Evolutionary conservation across 2,797 vertebrate genomes (phyloP).

Genomic region (Brotula barbata): DNA sequence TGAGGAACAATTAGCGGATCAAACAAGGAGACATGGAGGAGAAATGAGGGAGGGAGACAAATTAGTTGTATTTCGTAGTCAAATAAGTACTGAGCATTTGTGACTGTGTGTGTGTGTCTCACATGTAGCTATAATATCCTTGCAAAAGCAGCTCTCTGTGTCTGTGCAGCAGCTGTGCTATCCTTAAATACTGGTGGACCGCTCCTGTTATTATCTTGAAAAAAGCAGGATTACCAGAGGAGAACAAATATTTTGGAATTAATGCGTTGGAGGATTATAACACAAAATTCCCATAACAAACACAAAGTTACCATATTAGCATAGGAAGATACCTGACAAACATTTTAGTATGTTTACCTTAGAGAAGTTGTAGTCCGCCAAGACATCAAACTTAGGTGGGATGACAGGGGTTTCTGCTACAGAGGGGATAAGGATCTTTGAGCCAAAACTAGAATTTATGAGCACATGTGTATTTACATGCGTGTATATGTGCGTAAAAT

Average conservation of each 20-base stretch:
- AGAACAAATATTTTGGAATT: neutral
- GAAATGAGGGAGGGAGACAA: neutral
- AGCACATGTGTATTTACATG: neutral
- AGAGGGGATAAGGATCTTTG: slow-evolving; percentile 19
- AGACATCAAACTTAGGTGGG: slow-evolving; percentile 83
- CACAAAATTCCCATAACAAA: neutral
- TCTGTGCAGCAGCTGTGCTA: slow-evolving; percentile 72
- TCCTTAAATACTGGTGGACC: slow-evolving; percentile 85
- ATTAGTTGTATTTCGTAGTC: too few relatives aligned
- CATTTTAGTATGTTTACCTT: slow-evolving; percentile 77
- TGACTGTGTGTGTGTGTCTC: slow-evolving; percentile 58
- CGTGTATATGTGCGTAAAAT: neutral
- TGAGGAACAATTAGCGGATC: slow-evolving; percentile 39
- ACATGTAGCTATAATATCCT: slow-evolving; percentile 88
- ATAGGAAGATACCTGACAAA: neutral
- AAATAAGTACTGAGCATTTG: too few relatives aligned
- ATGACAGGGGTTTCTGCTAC: slow-evolving; percentile 81
- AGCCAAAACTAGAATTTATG: slow-evolving; percentile 1
- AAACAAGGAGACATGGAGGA: neutral
- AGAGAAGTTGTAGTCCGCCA: slow-evolving; percentile 83
- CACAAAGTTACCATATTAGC: neutral
- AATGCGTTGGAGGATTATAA: neutral
- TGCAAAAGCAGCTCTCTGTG: slow-evolving; percentile 82
- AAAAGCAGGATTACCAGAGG: neutral
- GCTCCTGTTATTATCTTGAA: slow-evolving; percentile 81